A percentile compares a stretch with the other conserved stretches of the same genome.
These are phyloP conservation scores for Plebejus argus DNA, from an alignment of 2,888 invertebrate species.

Conservation along the genomic window DNA sequence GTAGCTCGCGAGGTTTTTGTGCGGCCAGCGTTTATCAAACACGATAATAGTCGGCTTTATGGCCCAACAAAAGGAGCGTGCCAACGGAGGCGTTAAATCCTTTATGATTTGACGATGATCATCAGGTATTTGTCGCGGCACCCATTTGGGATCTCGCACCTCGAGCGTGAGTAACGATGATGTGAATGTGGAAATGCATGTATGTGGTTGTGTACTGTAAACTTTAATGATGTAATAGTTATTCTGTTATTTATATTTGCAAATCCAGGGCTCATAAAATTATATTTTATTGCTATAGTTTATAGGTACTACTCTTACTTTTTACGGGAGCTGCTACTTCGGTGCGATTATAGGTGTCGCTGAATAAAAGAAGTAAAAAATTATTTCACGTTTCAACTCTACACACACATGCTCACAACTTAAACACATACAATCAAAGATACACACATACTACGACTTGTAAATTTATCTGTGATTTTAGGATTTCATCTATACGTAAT, in stretches of 20 bases:
- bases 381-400: constrained; percentile 6
- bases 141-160: constrained; percentile 49
- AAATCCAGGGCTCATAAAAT: background rate
- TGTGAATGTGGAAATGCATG: constrained; percentile 13
- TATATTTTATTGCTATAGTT: background rate
- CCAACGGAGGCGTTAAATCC: constrained; percentile 81
- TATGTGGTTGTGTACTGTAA: background rate
- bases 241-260: background rate
- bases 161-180: constrained; percentile 40
- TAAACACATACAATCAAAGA: constrained; percentile 66
- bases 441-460: constrained; percentile 58
- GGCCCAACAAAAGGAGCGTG: constrained; percentile 78
- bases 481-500: constrained; percentile 48
- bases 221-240: background rate
- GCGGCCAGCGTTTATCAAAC: constrained; percentile 76
- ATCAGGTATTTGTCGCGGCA: constrained; percentile 74
- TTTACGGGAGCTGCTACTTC: background rate
- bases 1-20: constrained; percentile 74
- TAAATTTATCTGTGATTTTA: constrained; percentile 79
- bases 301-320: background rate
- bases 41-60: constrained; percentile 79
- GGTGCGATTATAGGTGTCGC: background rate
- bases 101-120: constrained; percentile 77
- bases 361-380: background rate
- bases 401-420: constrained; percentile 65